Evolutionary conservation across 2,797 vertebrate species (phyloP).

Genomic region (Pangasius djambal): DNA sequence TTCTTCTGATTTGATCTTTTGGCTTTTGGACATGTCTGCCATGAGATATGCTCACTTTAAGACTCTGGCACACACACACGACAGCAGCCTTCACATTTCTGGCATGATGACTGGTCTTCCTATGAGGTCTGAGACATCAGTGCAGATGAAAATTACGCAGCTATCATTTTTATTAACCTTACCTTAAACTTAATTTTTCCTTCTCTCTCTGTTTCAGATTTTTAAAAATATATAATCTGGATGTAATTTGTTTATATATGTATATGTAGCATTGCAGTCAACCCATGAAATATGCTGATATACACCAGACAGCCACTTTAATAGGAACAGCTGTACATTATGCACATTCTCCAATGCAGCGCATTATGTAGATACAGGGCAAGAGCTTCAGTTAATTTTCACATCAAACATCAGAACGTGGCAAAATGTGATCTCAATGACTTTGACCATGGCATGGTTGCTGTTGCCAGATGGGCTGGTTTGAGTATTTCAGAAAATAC

Average conservation of each 20-base stretch:
- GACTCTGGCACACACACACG: neutral
- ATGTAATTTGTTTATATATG: neutral
- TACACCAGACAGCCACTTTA: neutral
- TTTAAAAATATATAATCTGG: neutral
- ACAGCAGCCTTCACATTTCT: neutral
- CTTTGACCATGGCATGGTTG: neutral
- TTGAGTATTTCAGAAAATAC: neutral
- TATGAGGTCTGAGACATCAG: neutral
- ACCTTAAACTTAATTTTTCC: neutral
- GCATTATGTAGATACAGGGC: neutral
- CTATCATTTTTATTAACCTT: neutral
- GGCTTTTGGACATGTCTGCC: neutral
- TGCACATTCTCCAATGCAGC: neutral
- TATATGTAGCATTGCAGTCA: neutral
- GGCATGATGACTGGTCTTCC: neutral
- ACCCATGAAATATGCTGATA: neutral
- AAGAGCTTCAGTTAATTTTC: neutral
- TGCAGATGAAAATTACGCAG: neutral
- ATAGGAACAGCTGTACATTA: neutral
- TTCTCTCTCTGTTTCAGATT: neutral
- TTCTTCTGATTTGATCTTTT: constrained; percentile 1
- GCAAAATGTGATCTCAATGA: neutral
- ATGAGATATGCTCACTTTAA: constrained; percentile 4
- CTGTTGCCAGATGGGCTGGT: neutral
- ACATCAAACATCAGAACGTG: neutral